phyloP scores from a whole-genome alignment of 2,797 vertebrate species.

The Carduelis carduelis region DNA sequence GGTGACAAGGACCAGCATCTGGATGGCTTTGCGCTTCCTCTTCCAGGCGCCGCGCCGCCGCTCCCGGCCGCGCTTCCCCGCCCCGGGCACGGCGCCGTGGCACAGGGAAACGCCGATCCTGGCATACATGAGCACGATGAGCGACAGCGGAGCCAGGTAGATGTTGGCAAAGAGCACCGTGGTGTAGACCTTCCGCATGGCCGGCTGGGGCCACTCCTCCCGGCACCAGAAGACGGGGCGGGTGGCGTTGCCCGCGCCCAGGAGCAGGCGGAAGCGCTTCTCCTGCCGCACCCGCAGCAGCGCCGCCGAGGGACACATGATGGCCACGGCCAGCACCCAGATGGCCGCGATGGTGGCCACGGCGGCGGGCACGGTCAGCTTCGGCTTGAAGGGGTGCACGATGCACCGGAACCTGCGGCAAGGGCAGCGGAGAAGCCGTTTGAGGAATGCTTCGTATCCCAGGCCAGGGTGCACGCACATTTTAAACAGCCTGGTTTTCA shows the following conservation, averaged over 20 bases:
- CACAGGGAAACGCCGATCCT: conserved; percentile 85
- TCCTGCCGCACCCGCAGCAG: conserved; percentile 88
- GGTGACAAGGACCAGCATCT: conserved; percentile 88
- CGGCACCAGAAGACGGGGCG: conserved; percentile 87
- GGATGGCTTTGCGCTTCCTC: conserved; percentile 87
- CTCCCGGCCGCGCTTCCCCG: conserved; percentile 72
- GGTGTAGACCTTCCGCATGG: conserved; percentile 90
- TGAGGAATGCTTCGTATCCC: no score
- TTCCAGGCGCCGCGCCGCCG: conserved; percentile 77
- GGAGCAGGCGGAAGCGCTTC: conserved; percentile 78
- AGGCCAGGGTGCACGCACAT: rapidly evolving
- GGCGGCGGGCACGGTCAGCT: conserved; percentile 82
- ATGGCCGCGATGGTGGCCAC: conserved; percentile 80
- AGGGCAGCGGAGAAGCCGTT: neutral
- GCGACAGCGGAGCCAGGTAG: conserved; percentile 86
- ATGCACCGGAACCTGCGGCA: conserved; percentile 86
- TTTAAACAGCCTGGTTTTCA: rapidly evolving
- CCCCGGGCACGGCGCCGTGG: conserved; percentile 65
- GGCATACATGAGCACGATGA: conserved; percentile 88
- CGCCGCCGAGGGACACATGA: conserved; percentile 89
- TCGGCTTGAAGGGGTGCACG: conserved; percentile 90
- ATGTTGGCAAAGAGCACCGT: conserved; percentile 90
- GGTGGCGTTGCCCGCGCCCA: conserved; percentile 79
- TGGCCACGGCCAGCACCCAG: conserved; percentile 87
- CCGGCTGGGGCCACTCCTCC: conserved; percentile 88